These are phyloP conservation scores for Struthidea cinerea DNA, from an alignment of 2,113 vertebrate species.

Conservation along the genomic window DNA sequence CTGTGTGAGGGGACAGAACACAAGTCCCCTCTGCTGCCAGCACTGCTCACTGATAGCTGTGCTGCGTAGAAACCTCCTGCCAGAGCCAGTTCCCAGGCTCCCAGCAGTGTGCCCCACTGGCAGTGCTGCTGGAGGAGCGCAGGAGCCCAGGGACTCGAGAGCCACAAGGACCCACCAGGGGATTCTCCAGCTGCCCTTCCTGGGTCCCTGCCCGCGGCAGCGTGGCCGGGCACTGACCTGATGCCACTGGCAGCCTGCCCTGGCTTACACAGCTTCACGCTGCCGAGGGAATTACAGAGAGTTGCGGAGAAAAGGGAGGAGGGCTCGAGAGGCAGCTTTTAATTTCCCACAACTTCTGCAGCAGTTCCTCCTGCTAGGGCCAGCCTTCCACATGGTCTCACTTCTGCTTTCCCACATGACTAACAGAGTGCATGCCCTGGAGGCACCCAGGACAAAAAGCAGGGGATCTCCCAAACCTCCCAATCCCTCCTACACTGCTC, in stretches of 20 bases:
- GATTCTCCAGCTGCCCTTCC: neutral
- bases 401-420: neutral
- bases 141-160: fast-evolving
- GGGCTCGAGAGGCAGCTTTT: neutral
- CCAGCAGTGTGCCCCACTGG: fast-evolving
- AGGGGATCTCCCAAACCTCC: neutral
- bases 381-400: neutral
- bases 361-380: neutral
- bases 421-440: neutral
- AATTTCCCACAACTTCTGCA: neutral
- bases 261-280: neutral
- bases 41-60: neutral
- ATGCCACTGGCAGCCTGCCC: neutral
- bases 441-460: neutral
- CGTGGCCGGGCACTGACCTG: fast-evolving
- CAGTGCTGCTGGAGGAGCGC: fast-evolving
- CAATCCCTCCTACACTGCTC: neutral
- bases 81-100: neutral
- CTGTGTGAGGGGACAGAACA: neutral
- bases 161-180: fast-evolving
- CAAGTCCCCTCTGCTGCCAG: neutral
- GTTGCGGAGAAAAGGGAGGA: neutral
- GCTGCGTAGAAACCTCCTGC: neutral
- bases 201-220: fast-evolving
- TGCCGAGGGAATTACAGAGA: neutral